Base-by-base conservation (phyloP, 2,797 vertebrate genomes). In the Echeneis naucrates region DNA sequence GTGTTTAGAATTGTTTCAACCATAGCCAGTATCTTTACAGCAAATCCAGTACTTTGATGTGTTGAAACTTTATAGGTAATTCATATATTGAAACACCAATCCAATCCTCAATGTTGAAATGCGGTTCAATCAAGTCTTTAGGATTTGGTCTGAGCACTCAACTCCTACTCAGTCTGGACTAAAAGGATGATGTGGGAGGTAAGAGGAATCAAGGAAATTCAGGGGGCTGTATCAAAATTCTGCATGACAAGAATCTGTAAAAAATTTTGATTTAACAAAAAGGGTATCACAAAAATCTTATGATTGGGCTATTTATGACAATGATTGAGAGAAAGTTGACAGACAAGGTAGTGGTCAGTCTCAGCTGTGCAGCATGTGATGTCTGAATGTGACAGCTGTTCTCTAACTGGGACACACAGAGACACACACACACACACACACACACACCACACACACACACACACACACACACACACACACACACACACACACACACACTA, bases 311-410 rank as follows among this genome's bases (percentile, higher is more conserved):
- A 32, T 53, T 53, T 38, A 19, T 44, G 12, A 67, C 50, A 72
- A 21, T 0, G 17, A 42, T 35, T 62, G 32, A 57, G 50, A 59
- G 67, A 76, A 58, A 71, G 68, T 69, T 82, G 44, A 76, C 1
- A 10, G 30, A 33, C 51, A 74, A 17, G 53, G 53, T 44, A 56
- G 81, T 16, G 65, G 59, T 70, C 82, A 77, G 68, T 78, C 74
- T 90, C 87, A 84, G 90, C 87, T 89, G 84, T 85, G 76, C 72
- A 75, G 84, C 92, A 92, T 93, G 93, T 95, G 94, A 94, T 86
- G 64, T 78, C 81, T 92, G 89, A 92, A 90, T 92, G 87, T 88
- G 86, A 92, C 93, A 93, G 92, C 93, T 94, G 93, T 93, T 94
- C 90, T 91, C 79, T 77, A 84, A 91, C 69, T 82, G 80, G 82